Conservation (phyloP, 2,797 vertebrate species). For the Pyrocephalus nanus region DNA sequence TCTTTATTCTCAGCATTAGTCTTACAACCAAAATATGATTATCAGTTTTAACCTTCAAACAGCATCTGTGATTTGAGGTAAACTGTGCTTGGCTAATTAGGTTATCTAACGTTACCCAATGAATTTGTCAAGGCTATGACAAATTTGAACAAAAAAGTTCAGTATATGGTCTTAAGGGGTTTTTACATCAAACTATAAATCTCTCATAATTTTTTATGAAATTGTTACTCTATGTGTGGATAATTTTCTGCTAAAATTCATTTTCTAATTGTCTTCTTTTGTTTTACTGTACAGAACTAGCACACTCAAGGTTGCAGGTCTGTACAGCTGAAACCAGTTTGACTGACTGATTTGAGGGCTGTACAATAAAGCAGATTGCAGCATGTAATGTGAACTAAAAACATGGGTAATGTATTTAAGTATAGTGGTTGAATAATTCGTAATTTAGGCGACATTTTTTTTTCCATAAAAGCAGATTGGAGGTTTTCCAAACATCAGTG, state of each 20-base stretch:
- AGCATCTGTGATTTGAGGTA: background rate
- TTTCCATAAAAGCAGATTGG: background rate
- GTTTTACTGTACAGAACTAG: background rate
- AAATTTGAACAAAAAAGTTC: background rate
- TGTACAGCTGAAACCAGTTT: background rate
- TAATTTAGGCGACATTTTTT: background rate
- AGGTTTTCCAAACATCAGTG: background rate
- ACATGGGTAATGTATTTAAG: background rate
- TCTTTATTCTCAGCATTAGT: background rate
- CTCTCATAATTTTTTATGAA: background rate
- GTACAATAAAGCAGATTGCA: background rate
- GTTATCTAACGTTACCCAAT: background rate
- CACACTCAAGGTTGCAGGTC: background rate
- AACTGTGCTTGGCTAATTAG: background rate
- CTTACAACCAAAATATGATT: background rate
- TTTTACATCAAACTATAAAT: background rate
- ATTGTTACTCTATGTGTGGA: background rate
- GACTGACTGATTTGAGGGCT: background rate
- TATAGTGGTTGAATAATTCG: background rate
- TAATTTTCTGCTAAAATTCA: background rate
- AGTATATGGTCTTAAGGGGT: background rate
- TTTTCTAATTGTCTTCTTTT: background rate
- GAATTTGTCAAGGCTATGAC: background rate
- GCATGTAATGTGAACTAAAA: conserved; percentile 1
- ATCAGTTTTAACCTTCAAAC: background rate